Conservation (phyloP, 2,888 invertebrate genomes). For the Melangyna quadrimaculata region DNA sequence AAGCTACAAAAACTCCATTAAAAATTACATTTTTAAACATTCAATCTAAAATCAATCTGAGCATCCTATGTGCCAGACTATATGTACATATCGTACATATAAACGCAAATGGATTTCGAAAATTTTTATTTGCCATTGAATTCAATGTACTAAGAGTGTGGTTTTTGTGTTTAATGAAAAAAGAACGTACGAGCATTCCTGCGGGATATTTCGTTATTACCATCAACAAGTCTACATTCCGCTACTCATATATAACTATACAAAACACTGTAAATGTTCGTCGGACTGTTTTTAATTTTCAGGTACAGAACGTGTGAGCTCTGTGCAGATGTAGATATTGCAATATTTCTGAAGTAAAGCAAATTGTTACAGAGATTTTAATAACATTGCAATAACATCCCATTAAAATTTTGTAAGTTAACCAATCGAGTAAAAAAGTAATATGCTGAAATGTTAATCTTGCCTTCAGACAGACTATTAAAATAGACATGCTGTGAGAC, state of each 20-base stretch:
- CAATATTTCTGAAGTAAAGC: background rate
- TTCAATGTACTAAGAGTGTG: constrained; percentile 4
- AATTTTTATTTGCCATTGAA: constrained; percentile 57
- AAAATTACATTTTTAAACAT: constrained; percentile 68
- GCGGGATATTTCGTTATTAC: constrained; percentile 15
- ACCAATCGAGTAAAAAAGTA: background rate
- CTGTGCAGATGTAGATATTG: background rate
- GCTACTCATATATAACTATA: background rate
- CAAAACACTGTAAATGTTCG: background rate
- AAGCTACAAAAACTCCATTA: constrained; percentile 55
- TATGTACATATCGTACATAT: no score
- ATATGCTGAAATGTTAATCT: no score
- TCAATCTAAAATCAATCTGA: constrained; percentile 60
- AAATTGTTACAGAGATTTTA: background rate
- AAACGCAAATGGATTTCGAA: constrained; percentile 41
- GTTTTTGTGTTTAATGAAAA: constrained; percentile 26
- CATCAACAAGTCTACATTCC: background rate
- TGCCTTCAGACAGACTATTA: no score
- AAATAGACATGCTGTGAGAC: no score
- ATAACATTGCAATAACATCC: background rate
- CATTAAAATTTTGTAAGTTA: background rate
- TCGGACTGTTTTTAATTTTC: background rate
- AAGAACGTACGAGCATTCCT: constrained; percentile 37
- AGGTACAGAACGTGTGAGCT: background rate
- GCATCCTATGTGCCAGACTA: constrained; percentile 4